Base-by-base conservation (phyloP, 1,140 invertebrate species). In the Alviniconcha marisindica region DNA sequence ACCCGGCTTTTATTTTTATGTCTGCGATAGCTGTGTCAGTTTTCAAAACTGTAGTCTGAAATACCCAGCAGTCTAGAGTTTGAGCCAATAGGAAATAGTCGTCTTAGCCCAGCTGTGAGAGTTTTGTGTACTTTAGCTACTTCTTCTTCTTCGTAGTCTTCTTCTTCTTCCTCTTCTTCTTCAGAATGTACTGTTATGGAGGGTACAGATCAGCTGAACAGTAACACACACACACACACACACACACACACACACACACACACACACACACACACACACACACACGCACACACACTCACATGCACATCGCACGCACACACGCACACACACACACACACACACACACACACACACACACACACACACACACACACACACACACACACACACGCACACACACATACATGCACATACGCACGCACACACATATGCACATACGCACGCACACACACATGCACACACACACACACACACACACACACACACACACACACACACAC, bases 391-490 rank as follows among this genome's bases (percentile, higher is more conserved):
- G n/a, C 54, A 56, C 54, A 56, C 54, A 56, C 54, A 56, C 54
- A 56, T n/a, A 56, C 54, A 56, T n/a, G n/a, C 54, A 56, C 54
- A 56, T n/a, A 56, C 54, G n/a, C 54, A 56, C 54, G n/a, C 54
- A 56, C 54, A 56, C 54, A 21, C 54, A 56, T 21, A 56, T n/a
- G n/a, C 54, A 56, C 54, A 21, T 56, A 10, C 54, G 54, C 54
- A 56, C 54, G 21, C 54, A 56, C 54, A 56, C 54, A 56, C 54
- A 56, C 54, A 56, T n/a, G n/a, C 54, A 56, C 54, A 56, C 54
- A 56, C 54, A 56, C 54, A 56, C 54, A 56, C 54, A 56, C 5
- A 56, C 54, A 56, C 5, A 56, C 54, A 56, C 5, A 56, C 54
- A 56, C 5, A 56, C 54, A 56, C 54, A 56, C 54, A 56, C 54